Evolutionary conservation across 2,113 vertebrate species (phyloP).

Genomic region (Marcusenius ussheri): DNA sequence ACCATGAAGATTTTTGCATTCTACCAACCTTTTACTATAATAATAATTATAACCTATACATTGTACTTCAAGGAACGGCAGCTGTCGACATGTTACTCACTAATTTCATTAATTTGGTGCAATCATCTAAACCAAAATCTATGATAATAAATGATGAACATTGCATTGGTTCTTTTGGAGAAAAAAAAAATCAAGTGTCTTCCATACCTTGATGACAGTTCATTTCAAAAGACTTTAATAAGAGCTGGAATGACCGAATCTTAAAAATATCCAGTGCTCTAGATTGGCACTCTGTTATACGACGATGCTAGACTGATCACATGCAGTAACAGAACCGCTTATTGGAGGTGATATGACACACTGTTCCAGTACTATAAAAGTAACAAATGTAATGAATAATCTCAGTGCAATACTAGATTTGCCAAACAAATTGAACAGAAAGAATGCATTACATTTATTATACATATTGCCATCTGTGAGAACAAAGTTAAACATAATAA

Average conservation of each 20-base stretch:
- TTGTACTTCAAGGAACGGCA: constrained; percentile 50
- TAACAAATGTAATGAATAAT: constrained; percentile 14
- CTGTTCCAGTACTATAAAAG: neutral
- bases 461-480: neutral
- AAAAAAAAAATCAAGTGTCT: constrained; percentile 30
- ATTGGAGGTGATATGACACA: neutral
- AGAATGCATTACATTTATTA: neutral
- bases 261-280: neutral
- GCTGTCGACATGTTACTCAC: constrained; percentile 42
- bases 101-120: constrained; percentile 49
- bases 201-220: neutral
- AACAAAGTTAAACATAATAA: constrained; percentile 4
- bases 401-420: neutral
- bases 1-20: constrained; percentile 44
- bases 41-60: constrained; percentile 42
- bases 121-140: constrained; percentile 59
- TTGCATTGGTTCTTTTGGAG: constrained; percentile 39
- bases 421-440: neutral
- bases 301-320: neutral
- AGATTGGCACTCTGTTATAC: neutral
- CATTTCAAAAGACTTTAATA: neutral
- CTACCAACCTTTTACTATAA: constrained; percentile 35
- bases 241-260: neutral
- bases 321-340: neutral
- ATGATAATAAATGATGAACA: constrained; percentile 57